Evolutionary conservation across 2,888 invertebrate genomes (phyloP).

Genomic region (Hirudinaria manillensis): DNA sequence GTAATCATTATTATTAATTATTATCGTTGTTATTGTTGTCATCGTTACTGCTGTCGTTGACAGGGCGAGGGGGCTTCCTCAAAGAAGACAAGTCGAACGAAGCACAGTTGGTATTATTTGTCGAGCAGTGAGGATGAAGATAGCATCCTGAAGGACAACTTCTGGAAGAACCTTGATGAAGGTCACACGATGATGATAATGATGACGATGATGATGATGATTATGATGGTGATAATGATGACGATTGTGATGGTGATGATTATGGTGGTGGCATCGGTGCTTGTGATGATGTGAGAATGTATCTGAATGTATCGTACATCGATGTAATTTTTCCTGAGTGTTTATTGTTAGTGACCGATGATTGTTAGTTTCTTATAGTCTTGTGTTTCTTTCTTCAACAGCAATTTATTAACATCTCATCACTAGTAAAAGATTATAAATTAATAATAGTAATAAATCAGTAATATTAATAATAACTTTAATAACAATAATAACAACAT

Average conservation of each 20-base stretch:
- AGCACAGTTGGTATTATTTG: slow-evolving; percentile 30
- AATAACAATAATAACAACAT: too few relatives aligned
- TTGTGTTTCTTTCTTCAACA: too few relatives aligned
- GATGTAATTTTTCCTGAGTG: background rate
- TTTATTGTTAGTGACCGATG: background rate
- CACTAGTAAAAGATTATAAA: too few relatives aligned
- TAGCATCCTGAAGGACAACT: slow-evolving; percentile 47
- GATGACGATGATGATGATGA: slow-evolving; percentile 28
- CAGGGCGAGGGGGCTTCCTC: slow-evolving; percentile 25
- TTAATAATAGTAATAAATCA: too few relatives aligned
- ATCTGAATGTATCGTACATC: background rate
- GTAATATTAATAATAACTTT: too few relatives aligned
- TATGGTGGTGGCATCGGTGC: background rate
- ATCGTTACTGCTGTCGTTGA: background rate
- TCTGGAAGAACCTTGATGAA: slow-evolving; percentile 52
- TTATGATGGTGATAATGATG: slow-evolving; percentile 25
- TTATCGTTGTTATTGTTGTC: too few relatives aligned
- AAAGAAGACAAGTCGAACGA: slow-evolving; percentile 21
- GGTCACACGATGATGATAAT: slow-evolving; percentile 34
- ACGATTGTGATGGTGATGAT: slow-evolving; percentile 23
- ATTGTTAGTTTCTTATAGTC: too few relatives aligned
- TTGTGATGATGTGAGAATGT: background rate
- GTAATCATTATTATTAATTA: background rate
- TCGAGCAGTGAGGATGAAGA: slow-evolving; percentile 34
- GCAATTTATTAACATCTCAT: too few relatives aligned